Evolutionary conservation across 2,797 vertebrate species (phyloP).

Genomic region (Sebastes vulpes): DNA sequence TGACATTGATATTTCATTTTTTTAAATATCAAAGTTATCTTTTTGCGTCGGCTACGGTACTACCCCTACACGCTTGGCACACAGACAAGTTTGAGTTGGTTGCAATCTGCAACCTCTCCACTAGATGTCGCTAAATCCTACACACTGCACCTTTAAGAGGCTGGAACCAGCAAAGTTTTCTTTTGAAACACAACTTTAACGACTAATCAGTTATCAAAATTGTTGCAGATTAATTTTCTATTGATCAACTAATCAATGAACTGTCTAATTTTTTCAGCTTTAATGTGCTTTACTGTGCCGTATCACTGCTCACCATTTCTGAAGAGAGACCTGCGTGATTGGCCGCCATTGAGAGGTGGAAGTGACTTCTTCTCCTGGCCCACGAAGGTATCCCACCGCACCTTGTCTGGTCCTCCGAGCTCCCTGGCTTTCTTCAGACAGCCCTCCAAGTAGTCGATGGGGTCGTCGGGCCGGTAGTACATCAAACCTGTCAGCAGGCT

Average conservation of each 20-base stretch:
- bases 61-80: too few relatives aligned
- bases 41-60: too few relatives aligned
- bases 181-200: not conserved
- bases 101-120: too few relatives aligned
- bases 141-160: not conserved
- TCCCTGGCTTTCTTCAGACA: slow-evolving; percentile 96
- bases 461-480: slow-evolving; percentile 96
- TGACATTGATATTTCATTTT: not conserved
- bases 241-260: not conserved
- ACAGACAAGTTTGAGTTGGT: too few relatives aligned
- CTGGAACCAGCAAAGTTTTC: not conserved
- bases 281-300: not conserved
- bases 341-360: slow-evolving; percentile 95
- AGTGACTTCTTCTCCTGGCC: slow-evolving; percentile 96
- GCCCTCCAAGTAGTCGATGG: slow-evolving; percentile 95
- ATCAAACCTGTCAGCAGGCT: slow-evolving; percentile 97
- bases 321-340: slow-evolving; percentile 94
- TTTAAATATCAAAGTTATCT: too few relatives aligned
- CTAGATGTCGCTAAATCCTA: too few relatives aligned
- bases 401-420: slow-evolving; percentile 94
- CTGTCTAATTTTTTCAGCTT: not conserved
- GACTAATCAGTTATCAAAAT: not conserved
- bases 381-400: slow-evolving; percentile 98
- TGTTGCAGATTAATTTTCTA: not conserved
- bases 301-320: slow-evolving; percentile 91